Evolutionary conservation across 2,888 invertebrate species (phyloP), one percentile per base, ranked within the genome.

Genomic region (Drosophila phalerata): DNA sequence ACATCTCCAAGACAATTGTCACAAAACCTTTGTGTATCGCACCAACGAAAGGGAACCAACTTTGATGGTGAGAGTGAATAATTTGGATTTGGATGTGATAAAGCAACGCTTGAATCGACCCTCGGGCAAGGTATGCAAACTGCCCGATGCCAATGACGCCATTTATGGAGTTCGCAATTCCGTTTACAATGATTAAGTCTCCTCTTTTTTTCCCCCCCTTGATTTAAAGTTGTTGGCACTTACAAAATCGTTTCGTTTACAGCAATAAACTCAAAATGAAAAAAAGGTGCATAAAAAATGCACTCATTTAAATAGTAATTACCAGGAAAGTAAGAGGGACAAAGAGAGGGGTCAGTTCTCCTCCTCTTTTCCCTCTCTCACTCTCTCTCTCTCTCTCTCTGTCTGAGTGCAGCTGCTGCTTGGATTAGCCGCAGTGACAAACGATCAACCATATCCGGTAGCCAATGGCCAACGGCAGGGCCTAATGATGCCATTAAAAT

Each of bases 401-500:
- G 6, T 28, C 5, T 25, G 25, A 32, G 32, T 68, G 49, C 51
- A 40, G 56, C 57, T 48, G 56, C 55, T 70, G 66, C 70, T 63
- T 45, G 65, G 71, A 77, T 88, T 74, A 85, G 71, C 75, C 45
- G 13, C 76, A 77, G 86, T 84, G 84, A 84, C 84, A 84, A 84
- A 84, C 88, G 84, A 84, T 88, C 84, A 83, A 68, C 84, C 88
- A 83, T 84, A 88, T 84, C 84, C 84, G 84, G 88, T 85, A 83
- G 84, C 86, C 85, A 62, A 65, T 69, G 47, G 55, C 52, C 45
- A 47, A 28, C 28, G 25, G 25, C n/a, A 15, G 45, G 62, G 67
- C 75, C 88, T 84, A 84, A 84, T 84, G 84, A 84, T 81, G 86
- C 84, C 83, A 84, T 88, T 84, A 84, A 84, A 69, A 74, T 77